Conservation (phyloP, 2,888 invertebrate genomes). For the Pteria penguin region DNA sequence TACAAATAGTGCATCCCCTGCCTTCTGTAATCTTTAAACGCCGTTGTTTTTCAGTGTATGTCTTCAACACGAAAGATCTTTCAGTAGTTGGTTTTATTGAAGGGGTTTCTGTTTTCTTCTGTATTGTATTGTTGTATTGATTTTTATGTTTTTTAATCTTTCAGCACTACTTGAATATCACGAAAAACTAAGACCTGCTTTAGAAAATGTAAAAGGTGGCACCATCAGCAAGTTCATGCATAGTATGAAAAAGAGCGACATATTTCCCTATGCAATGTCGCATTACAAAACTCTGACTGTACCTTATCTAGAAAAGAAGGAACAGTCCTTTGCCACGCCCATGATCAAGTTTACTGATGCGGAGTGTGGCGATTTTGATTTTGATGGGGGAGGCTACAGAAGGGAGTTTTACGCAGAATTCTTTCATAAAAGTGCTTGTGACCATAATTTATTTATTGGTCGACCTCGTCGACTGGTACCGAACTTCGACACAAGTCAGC, state of each 20-base stretch:
- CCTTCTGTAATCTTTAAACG: too few species aligned
- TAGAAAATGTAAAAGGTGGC: constrained; percentile 39
- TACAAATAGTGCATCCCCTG: too few species aligned
- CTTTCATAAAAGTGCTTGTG: constrained; percentile 37
- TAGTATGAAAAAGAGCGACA: constrained; percentile 32
- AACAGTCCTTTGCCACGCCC: background rate
- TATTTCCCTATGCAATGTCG: constrained; percentile 29
- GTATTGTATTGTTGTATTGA: too few species aligned
- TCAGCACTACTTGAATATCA: too few species aligned
- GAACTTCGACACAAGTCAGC: constrained; percentile 38
- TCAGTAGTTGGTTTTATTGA: too few species aligned
- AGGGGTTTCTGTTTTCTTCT: too few species aligned
- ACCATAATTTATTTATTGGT: constrained; percentile 46
- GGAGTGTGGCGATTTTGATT: constrained; percentile 22
- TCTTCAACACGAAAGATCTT: too few species aligned
- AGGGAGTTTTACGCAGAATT: constrained; percentile 49
- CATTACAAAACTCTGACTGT: constrained; percentile 10
- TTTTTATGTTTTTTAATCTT: too few species aligned
- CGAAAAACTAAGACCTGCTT: constrained; percentile 35
- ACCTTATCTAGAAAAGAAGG: background rate
- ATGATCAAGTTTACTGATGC: constrained; percentile 11
- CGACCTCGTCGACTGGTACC: constrained; percentile 40
- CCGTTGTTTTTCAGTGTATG: too few species aligned
- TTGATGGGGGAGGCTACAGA: constrained; percentile 48
- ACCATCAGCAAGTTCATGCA: constrained; percentile 16